phyloP scores from a whole-genome alignment of 2,888 invertebrate species.

The Scaptomyza caliginosa region DNA sequence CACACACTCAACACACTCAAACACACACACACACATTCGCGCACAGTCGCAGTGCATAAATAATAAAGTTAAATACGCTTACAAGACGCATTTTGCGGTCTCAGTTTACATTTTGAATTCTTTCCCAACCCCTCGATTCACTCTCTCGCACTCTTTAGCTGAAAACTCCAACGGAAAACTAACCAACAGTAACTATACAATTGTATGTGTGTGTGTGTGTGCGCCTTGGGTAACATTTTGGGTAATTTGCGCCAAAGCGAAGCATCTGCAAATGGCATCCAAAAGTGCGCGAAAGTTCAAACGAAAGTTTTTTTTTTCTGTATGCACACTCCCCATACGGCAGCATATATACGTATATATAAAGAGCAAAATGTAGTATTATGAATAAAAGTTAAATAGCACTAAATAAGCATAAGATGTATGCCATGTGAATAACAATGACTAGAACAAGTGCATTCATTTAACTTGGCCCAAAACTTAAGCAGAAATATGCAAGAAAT shows the following conservation, averaged over 20 bases:
- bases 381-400: constrained; percentile 1
- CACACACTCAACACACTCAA: constrained; percentile 16
- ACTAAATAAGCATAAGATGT: constrained; percentile 16
- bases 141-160: neutral
- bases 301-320: constrained; percentile 23
- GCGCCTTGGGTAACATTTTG: constrained; percentile 75
- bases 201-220: constrained; percentile 10
- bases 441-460: neutral
- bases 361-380: neutral
- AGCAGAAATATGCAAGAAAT: neutral
- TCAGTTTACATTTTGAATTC: constrained; percentile 53
- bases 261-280: constrained; percentile 61
- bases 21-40: constrained; percentile 1
- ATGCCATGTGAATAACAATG: constrained; percentile 13
- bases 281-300: constrained; percentile 61
- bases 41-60: constrained; percentile 61
- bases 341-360: constrained; percentile 8
- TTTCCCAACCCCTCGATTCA: neutral
- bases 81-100: constrained; percentile 70
- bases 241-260: constrained; percentile 62
- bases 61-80: constrained; percentile 79
- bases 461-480: neutral
- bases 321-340: neutral
- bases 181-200: constrained; percentile 43
- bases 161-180: constrained; percentile 44